phyloP scores from a whole-genome alignment of 1,140 invertebrate species.

The Eumeta japonica region DNA sequence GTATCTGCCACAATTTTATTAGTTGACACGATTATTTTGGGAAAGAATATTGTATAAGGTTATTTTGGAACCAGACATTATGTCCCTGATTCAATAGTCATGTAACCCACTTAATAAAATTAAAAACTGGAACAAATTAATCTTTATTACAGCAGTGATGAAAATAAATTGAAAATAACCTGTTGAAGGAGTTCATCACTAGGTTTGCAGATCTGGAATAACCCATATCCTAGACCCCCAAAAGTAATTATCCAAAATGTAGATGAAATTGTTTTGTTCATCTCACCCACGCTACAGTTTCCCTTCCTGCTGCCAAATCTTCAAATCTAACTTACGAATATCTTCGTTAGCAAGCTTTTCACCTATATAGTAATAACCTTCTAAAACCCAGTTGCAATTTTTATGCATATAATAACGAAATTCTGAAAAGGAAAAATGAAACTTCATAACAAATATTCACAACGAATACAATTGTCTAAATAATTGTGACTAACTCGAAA shows the following conservation, averaged over 20 bases:
- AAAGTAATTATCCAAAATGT: slow-evolving; percentile 59
- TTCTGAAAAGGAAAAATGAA: slow-evolving; percentile 54
- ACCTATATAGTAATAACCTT: slow-evolving; percentile 62
- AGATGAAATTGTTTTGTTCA: slow-evolving; percentile 52
- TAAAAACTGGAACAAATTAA: no score
- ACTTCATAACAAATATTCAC: no score
- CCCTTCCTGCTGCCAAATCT: slow-evolving; percentile 52
- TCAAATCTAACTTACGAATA: slow-evolving; percentile 52
- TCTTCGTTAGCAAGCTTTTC: slow-evolving; percentile 57
- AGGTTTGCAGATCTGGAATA: slow-evolving; percentile 57
- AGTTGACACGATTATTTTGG: no score
- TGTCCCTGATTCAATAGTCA: no score
- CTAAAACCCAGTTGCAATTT: slow-evolving; percentile 61
- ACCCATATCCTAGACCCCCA: slow-evolving; percentile 57
- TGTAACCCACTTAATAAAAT: no score
- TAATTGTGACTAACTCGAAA: no score
- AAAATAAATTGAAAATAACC: slow-evolving; percentile 50
- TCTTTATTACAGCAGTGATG: no score
- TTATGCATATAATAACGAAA: slow-evolving; percentile 61
- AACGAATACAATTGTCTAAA: no score
- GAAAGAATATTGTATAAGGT: no score
- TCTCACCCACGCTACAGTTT: slow-evolving; percentile 50
- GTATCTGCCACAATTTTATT: no score
- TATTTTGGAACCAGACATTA: no score
- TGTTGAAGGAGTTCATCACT: slow-evolving; percentile 55